Base-by-base conservation (phyloP, 2,888 invertebrate genomes). In the Zootermopsis nevadensis region DNA sequence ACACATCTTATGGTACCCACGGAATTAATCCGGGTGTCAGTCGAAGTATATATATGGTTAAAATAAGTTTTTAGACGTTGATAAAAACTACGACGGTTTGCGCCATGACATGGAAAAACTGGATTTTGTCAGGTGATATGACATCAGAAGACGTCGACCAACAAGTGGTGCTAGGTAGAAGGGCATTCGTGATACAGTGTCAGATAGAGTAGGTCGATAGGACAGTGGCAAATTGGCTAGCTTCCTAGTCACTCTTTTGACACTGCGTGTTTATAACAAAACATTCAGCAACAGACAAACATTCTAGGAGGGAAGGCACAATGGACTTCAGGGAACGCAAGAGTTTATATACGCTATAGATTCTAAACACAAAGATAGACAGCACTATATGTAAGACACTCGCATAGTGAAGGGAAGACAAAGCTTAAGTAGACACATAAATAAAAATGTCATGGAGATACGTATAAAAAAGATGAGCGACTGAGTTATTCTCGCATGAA, bases 181-280 rank as follows among this genome's bases (percentile, higher is more conserved):
- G 27, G 27, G 27, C 27, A 19, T 48, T 19, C 48, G n/a, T 66
- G 66, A 27, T 66, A 30, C n/a, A 12, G 27, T 66, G 66, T 8
- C 66, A n/a, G n/a, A 27, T 66, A 27, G n/a, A 27, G n/a, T 27
- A 27, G 27, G 6, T 27, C 27, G 30, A 27, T n/a, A 66, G 66
- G 66, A 66, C 66, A 66, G 66, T 66, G 66, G 66, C 66, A 66
- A 66, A 66, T 66, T 66, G 27, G n/a, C 27, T 66, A 27, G 19
- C 48, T 19, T 48, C 48, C 48, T 12, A 48, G 48, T 48, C 48
- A 48, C 10, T 42, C 48, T 48, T 19, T 19, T 48, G 48, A 48
- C 19, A 48, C 19, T 48, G 12, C 48, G 15, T 48, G 48, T 48
- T 3, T 48, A 19, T 48, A 48, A 48, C 19, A 19, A 48, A 48